A percentile compares a stretch with the other conserved stretches of the same genome.
Conservation (phyloP, 2,113 vertebrate species). For the Hemiscyllium ocellatum region DNA sequence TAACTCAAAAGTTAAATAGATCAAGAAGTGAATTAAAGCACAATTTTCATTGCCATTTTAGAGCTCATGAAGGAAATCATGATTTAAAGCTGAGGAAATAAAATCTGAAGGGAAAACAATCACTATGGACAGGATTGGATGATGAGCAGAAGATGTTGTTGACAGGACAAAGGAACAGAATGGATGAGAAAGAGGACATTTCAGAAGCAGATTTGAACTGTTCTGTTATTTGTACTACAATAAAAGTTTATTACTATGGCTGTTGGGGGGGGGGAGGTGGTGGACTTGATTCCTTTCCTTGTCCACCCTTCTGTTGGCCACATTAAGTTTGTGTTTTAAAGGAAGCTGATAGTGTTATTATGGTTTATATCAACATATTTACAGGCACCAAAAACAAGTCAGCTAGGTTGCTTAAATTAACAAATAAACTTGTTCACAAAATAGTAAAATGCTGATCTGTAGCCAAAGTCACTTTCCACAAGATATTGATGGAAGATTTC, state of each 20-base stretch:
- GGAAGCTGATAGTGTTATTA: too few relatives aligned
- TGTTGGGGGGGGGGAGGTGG: too few relatives aligned
- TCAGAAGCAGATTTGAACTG: not conserved
- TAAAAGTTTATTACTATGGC: not conserved
- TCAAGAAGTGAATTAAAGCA: not conserved
- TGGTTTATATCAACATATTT: too few relatives aligned
- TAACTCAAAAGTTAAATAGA: not conserved
- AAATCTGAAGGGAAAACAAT: not conserved
- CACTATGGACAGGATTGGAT: not conserved
- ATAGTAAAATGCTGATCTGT: too few relatives aligned
- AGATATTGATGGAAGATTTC: too few relatives aligned
- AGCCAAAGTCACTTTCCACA: too few relatives aligned
- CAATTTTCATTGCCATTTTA: not conserved
- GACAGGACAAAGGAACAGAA: not conserved
- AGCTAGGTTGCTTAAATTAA: too few relatives aligned
- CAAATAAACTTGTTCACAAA: too few relatives aligned
- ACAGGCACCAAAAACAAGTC: too few relatives aligned
- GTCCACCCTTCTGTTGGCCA: too few relatives aligned
- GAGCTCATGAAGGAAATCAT: not conserved
- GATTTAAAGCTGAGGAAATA: not conserved
- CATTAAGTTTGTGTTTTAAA: too few relatives aligned
- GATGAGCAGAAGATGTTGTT: not conserved
- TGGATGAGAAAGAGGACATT: not conserved
- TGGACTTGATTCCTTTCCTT: too few relatives aligned
- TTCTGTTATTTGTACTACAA: not conserved